These are phyloP conservation scores for Rhineura floridana DNA, from an alignment of 2,113 vertebrate species.

Conservation along the genomic window DNA sequence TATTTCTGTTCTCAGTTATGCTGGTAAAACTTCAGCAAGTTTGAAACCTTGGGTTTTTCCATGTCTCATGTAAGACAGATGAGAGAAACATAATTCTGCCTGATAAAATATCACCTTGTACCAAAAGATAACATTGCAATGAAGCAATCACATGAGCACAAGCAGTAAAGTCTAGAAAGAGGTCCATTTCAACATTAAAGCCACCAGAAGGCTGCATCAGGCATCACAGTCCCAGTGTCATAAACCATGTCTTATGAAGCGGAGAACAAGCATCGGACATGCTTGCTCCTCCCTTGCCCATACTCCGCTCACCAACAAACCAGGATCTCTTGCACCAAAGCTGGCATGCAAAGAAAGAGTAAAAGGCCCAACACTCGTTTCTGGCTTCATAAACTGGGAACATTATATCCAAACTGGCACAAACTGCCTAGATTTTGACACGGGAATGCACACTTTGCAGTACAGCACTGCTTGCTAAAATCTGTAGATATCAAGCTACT, in stretches of 20 bases:
- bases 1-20: accelerated
- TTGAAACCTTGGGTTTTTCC: neutral
- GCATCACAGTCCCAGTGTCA: neutral
- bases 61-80: neutral
- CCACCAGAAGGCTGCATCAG: no score
- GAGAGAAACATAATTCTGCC: neutral
- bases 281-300: no score
- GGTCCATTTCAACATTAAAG: neutral
- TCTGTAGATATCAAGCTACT: neutral
- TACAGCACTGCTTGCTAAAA: neutral
- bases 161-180: neutral
- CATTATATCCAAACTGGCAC: neutral
- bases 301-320: neutral
- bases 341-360: neutral
- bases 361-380: neutral
- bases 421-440: neutral
- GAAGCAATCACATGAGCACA: neutral
- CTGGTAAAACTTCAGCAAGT: neutral
- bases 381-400: neutral
- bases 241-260: neutral
- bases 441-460: no score
- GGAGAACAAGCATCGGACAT: neutral
- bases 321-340: neutral
- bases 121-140: neutral
- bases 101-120: neutral